Base-by-base conservation (phyloP, 2,888 invertebrate species). In the Cryptocephalus primarius region DNA sequence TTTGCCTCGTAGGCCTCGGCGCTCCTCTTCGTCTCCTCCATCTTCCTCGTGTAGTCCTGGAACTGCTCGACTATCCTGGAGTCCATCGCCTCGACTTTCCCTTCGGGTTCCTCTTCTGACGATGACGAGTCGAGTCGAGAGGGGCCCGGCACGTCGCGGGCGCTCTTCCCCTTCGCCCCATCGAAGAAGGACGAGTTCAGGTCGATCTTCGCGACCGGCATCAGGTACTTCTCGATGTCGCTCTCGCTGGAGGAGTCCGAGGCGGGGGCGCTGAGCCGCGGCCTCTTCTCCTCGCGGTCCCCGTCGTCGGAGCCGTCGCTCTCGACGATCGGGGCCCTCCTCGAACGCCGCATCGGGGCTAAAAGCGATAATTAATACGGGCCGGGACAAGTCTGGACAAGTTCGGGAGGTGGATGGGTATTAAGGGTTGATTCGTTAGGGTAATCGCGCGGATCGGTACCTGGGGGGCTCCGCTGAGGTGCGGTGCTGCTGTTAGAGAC, bases 1-100 rank as follows among this genome's bases (percentile, higher is more conserved):
- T 55, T 64, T 2, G 64, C 62, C 48, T 68, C 67, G 55, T 80
- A 79, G 43, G 69, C 72, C 51, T 75, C 71, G 32, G 80, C 63
- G 36, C 74, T 72, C 46, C 74, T 72, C 63, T 78, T 80, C 9
- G 79, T 76, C 59, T 78, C 75, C 62, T 81, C 81, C 49, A 83
- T 63, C 65, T 75, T 75, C 42, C 70, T 72, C 52, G 77, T 76
- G 57, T 79, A 80, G 50, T 77, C 71, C 60, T 79, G 74, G 10
- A 82, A 68, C 55, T 78, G 75, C 53, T 72, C 59, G 56, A 75
- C 71, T 45, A 72, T 43, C 48, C 51, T 58, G 9, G 22, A 45
- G 32, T 48, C 40, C 39, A 47, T 34, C 8, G 43, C 45, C 41
- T 49, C 13, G 32, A 9, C 12, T 32, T 45, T 31, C 14, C 32